These are phyloP conservation scores for Gadus macrocephalus DNA, from an alignment of 2,113 vertebrate species.

Conservation along the genomic window DNA sequence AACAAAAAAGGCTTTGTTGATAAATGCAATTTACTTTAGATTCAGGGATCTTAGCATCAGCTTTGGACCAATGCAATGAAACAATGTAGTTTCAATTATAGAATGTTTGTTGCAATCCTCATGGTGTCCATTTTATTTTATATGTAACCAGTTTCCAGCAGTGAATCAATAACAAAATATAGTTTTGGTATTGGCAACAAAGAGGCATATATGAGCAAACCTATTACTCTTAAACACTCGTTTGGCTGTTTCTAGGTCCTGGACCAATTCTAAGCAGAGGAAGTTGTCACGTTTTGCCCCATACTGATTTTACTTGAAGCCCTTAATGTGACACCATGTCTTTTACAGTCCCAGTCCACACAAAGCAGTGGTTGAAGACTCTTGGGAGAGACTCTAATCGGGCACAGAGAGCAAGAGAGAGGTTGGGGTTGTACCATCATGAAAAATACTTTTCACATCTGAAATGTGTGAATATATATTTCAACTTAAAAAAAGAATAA, in stretches of 20 bases:
- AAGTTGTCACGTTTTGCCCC: slow-evolving; percentile 29
- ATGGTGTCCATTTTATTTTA: too few species aligned
- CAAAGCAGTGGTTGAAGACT: slow-evolving; percentile 5
- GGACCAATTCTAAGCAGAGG: slow-evolving; percentile 6
- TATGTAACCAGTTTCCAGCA: too few species aligned
- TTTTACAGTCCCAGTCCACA: slow-evolving; percentile 14
- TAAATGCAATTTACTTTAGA: too few species aligned
- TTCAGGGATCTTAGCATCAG: too few species aligned
- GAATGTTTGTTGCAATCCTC: too few species aligned
- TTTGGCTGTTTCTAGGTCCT: slow-evolving; percentile 9
- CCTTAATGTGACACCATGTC: not conserved
- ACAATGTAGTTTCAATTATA: too few species aligned
- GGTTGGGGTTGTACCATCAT: not conserved
- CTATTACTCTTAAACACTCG: not conserved
- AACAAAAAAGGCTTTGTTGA: too few species aligned
- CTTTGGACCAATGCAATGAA: too few species aligned
- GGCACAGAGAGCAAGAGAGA: not conserved
- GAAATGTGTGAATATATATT: not conserved
- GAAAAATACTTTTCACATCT: not conserved
- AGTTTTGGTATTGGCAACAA: too few species aligned
- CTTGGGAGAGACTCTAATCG: not conserved
- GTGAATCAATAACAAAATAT: too few species aligned
- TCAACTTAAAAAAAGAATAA: not conserved
- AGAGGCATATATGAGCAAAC: too few species aligned
- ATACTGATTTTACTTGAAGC: not conserved